phyloP scores from a whole-genome alignment of 2,888 invertebrate species.

The Leucophenga montana region DNA sequence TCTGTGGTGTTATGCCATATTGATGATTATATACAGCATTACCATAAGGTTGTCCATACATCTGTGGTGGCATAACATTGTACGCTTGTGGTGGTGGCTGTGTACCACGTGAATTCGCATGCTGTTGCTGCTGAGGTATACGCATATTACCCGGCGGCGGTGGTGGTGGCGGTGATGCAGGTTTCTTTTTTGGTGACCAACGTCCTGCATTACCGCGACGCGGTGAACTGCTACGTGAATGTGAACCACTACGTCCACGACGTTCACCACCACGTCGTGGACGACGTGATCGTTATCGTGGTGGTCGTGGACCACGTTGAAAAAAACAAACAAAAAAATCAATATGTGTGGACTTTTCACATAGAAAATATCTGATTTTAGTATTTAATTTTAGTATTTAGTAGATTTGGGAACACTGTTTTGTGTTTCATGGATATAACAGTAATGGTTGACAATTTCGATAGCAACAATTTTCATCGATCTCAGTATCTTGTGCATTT shows the following conservation, averaged over 20 bases:
- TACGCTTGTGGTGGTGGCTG: slow-evolving; percentile 52
- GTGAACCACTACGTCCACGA: slow-evolving; percentile 58
- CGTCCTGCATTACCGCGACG: slow-evolving; percentile 55
- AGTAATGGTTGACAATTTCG: too few relatives aligned
- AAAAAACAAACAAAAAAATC: too few relatives aligned
- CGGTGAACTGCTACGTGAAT: slow-evolving; percentile 61
- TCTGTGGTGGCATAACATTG: slow-evolving; percentile 57
- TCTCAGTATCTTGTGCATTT: too few relatives aligned
- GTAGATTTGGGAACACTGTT: too few relatives aligned
- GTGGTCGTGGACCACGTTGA: too few relatives aligned
- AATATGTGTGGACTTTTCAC: too few relatives aligned
- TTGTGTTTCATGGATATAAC: too few relatives aligned
- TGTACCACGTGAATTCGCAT: slow-evolving; percentile 22
- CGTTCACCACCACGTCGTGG: slow-evolving; percentile 55
- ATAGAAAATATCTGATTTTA: too few relatives aligned
- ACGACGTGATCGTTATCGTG: slow-evolving; percentile 58
- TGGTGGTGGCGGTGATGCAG: slow-evolving; percentile 59
- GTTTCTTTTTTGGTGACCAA: slow-evolving; percentile 69
- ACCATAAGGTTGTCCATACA: slow-evolving; percentile 63
- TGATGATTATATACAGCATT: slow-evolving; percentile 50
- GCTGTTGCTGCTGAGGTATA: slow-evolving; percentile 42
- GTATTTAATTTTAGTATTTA: too few relatives aligned
- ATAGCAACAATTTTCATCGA: too few relatives aligned
- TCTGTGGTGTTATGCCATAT: slow-evolving; percentile 57
- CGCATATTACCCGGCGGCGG: slow-evolving; percentile 40